Percentiles rank a stretch among this genome's conserved stretches.
Conservation (phyloP, 2,113 vertebrate species). For the Dicrurus megarhynchus region DNA sequence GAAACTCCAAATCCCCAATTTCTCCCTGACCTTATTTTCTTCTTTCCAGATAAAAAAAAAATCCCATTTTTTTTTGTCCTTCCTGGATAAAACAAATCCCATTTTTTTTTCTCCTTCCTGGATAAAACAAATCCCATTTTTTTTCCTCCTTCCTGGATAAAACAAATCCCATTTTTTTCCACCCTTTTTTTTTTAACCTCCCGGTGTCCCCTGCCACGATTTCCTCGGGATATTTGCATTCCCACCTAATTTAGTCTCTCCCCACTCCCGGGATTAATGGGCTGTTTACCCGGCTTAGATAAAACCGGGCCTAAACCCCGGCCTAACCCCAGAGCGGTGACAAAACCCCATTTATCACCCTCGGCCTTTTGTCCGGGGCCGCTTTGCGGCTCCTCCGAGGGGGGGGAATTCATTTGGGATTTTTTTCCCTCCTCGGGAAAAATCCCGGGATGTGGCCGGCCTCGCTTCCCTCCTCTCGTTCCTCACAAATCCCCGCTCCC, state of each 20-base stretch:
- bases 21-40: neutral
- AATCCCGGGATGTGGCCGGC: neutral
- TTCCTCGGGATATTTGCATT: conserved; percentile 45
- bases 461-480: neutral
- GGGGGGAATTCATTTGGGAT: neutral
- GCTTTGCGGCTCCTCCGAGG: neutral
- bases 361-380: conserved; percentile 3
- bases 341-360: neutral
- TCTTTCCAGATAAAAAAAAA: neutral
- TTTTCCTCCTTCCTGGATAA: no score
- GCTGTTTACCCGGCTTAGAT: conserved; percentile 35
- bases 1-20: neutral
- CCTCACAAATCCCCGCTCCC: neutral
- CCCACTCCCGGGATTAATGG: conserved; percentile 37
- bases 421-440: neutral
- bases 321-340: conserved; percentile 22
- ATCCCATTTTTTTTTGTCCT: neutral
- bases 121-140: neutral
- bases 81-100: neutral
- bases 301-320: conserved; percentile 33
- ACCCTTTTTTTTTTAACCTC: neutral
- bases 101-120: neutral
- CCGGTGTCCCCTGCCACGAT: neutral
- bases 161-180: no score
- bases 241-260: conserved; percentile 50